These are phyloP conservation scores for Eurytoma adleriae DNA, from an alignment of 2,888 invertebrate species.

Conservation along the genomic window DNA sequence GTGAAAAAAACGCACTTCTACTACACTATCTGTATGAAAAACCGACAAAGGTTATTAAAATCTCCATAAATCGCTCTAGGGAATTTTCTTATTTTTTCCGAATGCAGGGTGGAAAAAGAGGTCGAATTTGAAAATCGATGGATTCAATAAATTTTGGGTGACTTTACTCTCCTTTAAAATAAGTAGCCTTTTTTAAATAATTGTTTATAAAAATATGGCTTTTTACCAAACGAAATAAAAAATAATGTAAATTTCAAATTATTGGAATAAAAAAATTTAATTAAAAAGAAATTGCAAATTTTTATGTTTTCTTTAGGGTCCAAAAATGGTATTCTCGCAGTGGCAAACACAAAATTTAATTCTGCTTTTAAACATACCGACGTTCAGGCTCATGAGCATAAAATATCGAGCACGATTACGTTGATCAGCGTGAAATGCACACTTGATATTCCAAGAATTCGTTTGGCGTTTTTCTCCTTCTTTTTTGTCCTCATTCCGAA, in stretches of 20 bases:
- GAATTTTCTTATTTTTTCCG: slow-evolving; percentile 22
- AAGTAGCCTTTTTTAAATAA: too few species aligned
- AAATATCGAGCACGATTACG: slow-evolving; percentile 41
- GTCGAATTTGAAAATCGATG: too few species aligned
- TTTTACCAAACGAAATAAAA: not conserved
- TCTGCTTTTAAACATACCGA: slow-evolving; percentile 24
- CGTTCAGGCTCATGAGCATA: slow-evolving; percentile 6
- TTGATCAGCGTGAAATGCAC: slow-evolving; percentile 30
- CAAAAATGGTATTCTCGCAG: not conserved
- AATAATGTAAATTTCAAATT: not conserved
- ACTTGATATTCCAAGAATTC: slow-evolving; percentile 38
- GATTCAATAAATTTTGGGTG: too few species aligned
- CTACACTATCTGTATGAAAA: slow-evolving; percentile 35
- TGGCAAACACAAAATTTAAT: slow-evolving; percentile 23
- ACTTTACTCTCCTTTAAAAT: too few species aligned
- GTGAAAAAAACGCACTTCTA: not conserved
- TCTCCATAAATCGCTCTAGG: slow-evolving; percentile 10
- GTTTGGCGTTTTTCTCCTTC: not conserved
- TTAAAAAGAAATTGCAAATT: not conserved
- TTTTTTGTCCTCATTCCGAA: slow-evolving; percentile 2
- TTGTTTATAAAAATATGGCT: too few species aligned
- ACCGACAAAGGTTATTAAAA: slow-evolving; percentile 47
- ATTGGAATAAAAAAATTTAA: not conserved
- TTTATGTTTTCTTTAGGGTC: not conserved
- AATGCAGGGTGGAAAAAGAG: not conserved